Evolutionary conservation across 2,797 vertebrate species (phyloP).

Genomic region (Hoplostethus atlanticus): DNA sequence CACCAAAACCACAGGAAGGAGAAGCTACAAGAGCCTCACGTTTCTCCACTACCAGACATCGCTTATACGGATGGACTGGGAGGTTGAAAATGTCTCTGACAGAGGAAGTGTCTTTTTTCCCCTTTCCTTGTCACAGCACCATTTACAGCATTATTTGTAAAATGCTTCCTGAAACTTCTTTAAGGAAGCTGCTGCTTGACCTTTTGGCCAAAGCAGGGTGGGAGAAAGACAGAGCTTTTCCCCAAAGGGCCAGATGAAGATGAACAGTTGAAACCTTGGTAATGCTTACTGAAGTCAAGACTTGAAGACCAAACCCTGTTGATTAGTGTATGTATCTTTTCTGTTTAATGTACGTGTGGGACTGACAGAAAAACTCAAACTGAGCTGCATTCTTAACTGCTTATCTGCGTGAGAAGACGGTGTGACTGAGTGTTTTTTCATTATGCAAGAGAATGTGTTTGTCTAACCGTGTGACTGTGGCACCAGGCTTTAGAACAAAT

Average conservation of each 20-base stretch:
- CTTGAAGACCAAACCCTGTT: slow-evolving; percentile 79
- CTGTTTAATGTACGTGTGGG: slow-evolving; percentile 30
- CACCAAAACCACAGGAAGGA: slow-evolving; percentile 45
- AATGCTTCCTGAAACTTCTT: slow-evolving; percentile 54
- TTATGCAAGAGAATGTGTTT: slow-evolving; percentile 27
- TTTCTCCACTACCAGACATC: slow-evolving; percentile 44
- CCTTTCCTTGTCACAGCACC: slow-evolving; percentile 50
- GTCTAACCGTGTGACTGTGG: slow-evolving; percentile 46
- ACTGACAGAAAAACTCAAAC: slow-evolving; percentile 31
- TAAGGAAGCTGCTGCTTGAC: slow-evolving; percentile 65
- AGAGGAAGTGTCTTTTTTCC: slow-evolving; percentile 43
- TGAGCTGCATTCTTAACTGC: slow-evolving; percentile 29
- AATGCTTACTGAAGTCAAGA: slow-evolving; percentile 51
- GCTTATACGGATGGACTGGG: slow-evolving; percentile 38
- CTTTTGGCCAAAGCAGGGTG: slow-evolving; percentile 36
- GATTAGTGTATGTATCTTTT: slow-evolving; percentile 50
- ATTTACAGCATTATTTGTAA: slow-evolving; percentile 54
- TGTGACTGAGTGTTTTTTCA: slow-evolving; percentile 46
- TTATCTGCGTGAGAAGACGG: slow-evolving; percentile 39
- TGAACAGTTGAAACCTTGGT: slow-evolving; percentile 23
- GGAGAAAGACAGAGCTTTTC: slow-evolving; percentile 28
- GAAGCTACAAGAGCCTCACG: slow-evolving; percentile 40
- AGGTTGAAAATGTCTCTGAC: slow-evolving; percentile 48
- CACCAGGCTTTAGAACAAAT: slow-evolving; percentile 44
- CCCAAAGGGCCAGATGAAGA: slow-evolving; percentile 33